phyloP scores from a whole-genome alignment of 2,797 vertebrate genomes.

The Arremon brunneinucha region DNA sequence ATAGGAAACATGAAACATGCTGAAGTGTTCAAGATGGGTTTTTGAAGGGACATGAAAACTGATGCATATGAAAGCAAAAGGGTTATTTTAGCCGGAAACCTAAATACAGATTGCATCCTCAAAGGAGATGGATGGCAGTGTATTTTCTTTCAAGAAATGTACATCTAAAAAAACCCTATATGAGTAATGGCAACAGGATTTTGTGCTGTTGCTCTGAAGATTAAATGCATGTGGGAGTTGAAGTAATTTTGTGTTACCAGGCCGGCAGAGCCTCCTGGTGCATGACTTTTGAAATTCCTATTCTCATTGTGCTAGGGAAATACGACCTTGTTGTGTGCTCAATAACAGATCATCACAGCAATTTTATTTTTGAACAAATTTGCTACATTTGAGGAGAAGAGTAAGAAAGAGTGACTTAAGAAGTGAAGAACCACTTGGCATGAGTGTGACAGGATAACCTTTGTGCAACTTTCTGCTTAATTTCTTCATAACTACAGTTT shows the following conservation, averaged over 20 bases:
- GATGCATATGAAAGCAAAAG: neutral
- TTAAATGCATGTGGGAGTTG: neutral
- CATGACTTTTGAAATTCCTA: neutral
- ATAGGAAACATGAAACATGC: neutral
- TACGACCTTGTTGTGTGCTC: neutral
- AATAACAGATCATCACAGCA: neutral
- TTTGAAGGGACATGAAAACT: neutral
- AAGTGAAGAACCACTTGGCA: neutral
- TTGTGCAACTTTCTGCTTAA: neutral
- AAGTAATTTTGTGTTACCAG: neutral
- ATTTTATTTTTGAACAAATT: neutral
- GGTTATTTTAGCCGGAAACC: neutral
- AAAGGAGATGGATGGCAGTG: neutral
- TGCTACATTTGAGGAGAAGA: neutral
- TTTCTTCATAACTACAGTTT: neutral
- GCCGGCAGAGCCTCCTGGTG: neutral
- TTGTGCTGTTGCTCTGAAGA: neutral
- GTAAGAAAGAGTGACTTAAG: neutral
- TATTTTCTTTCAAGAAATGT: neutral
- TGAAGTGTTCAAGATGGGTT: neutral
- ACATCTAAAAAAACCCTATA: fast-evolving
- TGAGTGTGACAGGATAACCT: neutral
- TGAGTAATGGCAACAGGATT: neutral
- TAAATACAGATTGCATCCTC: neutral
- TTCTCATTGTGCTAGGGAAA: neutral